Conservation (phyloP, 1,140 invertebrate species). For the Drosophila setifemur region DNA sequence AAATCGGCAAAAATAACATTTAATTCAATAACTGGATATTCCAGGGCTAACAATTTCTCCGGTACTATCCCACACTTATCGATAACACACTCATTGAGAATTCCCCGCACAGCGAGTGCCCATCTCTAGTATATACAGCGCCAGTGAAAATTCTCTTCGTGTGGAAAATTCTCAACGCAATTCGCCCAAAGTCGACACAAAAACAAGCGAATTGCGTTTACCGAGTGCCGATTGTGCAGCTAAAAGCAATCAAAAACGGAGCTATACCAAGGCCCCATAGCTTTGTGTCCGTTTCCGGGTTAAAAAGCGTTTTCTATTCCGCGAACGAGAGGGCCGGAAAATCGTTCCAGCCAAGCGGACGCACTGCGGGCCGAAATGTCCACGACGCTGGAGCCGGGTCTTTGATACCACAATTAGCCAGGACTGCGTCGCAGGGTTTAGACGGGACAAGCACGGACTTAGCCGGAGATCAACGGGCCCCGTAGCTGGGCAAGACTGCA, state of each 20-base stretch:
- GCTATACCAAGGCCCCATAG: no score
- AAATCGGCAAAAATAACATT: no score
- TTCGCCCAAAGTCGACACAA: not conserved
- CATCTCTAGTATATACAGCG: conserved; percentile 54
- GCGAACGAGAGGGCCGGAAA: conserved; percentile 8
- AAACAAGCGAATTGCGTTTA: not conserved
- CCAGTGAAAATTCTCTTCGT: conserved; percentile 55
- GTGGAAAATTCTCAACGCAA: conserved; percentile 11
- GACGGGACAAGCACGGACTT: no score
- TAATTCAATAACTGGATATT: no score
- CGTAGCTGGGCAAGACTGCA: conserved; percentile 64
- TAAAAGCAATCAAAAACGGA: not conserved
- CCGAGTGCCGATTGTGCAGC: not conserved
- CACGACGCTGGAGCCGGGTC: conserved; percentile 2
- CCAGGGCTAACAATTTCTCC: no score
- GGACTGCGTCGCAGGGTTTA: no score
- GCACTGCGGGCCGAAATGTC: conserved; percentile 11
- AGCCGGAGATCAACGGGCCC: conserved; percentile 58
- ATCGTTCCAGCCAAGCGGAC: conserved; percentile 9
- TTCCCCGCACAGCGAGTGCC: not conserved
- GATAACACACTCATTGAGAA: not conserved
- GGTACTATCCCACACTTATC: not conserved
- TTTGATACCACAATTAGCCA: no score
- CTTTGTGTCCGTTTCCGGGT: conserved; percentile 2
- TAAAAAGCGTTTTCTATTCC: no score